These are phyloP conservation scores for Drosophila parthenogenetica DNA, from an alignment of 2,888 invertebrate species.

Conservation along the genomic window DNA sequence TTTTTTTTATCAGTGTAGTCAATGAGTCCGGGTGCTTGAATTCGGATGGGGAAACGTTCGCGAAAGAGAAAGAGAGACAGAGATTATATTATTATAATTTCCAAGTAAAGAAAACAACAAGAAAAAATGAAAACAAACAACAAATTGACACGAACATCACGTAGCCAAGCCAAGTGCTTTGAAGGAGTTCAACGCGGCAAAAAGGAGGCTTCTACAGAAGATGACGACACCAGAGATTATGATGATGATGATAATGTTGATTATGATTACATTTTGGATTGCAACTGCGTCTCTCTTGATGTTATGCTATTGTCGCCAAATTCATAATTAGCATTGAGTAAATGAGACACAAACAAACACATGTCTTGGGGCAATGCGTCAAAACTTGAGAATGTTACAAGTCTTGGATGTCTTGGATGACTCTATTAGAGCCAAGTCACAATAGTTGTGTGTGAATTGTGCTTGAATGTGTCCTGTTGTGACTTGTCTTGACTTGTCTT, in stretches of 20 bases:
- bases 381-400: slow-evolving; percentile 39
- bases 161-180: slow-evolving; percentile 67
- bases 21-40: slow-evolving; percentile 40
- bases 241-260: slow-evolving; percentile 11
- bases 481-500: not conserved
- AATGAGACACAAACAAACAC: slow-evolving; percentile 57
- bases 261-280: slow-evolving; percentile 1
- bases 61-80: slow-evolving; percentile 9
- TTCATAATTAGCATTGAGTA: slow-evolving; percentile 69
- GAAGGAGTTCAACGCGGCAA: slow-evolving; percentile 49
- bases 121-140: slow-evolving; percentile 63
- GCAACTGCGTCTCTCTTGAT: slow-evolving; percentile 12
- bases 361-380: slow-evolving; percentile 59
- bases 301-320: slow-evolving; percentile 66
- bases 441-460: slow-evolving; percentile 26
- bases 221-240: slow-evolving; percentile 30
- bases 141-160: slow-evolving; percentile 79
- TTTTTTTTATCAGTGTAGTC: slow-evolving; percentile 22
- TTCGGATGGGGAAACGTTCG: slow-evolving; percentile 46
- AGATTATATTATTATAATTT: slow-evolving; percentile 80
- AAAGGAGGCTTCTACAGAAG: slow-evolving; percentile 24
- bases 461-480: not conserved
- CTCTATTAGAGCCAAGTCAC: slow-evolving; percentile 34
- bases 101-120: slow-evolving; percentile 70
- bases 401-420: slow-evolving; percentile 25